phyloP scores from a whole-genome alignment of 2,888 invertebrate species.

The Baronia brevicornis region DNA sequence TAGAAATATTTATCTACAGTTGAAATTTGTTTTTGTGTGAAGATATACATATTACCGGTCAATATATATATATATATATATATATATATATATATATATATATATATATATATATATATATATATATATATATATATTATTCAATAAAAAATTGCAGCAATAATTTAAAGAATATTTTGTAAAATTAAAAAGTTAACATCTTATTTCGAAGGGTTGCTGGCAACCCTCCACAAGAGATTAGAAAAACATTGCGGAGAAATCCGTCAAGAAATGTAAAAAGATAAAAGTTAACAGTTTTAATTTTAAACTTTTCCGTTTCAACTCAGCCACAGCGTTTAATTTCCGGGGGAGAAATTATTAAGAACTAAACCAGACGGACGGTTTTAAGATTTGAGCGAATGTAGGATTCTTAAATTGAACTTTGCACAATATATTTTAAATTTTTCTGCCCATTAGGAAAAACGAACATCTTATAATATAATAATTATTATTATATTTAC shows the following conservation, averaged over 20 bases:
- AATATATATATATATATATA: too few relatives aligned
- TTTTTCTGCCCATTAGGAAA: too few relatives aligned
- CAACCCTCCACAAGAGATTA: slow-evolving; percentile 2
- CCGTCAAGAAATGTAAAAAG: slow-evolving; percentile 43
- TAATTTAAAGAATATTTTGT: not conserved
- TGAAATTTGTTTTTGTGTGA: too few relatives aligned
- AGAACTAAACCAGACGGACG: slow-evolving; percentile 43
- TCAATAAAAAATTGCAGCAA: slow-evolving; percentile 1
- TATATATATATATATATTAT: too few relatives aligned
- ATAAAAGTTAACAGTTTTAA: slow-evolving; percentile 55
- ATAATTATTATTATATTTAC: too few relatives aligned
- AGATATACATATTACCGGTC: too few relatives aligned
- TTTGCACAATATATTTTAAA: too few relatives aligned
- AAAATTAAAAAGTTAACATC: not conserved
- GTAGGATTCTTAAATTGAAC: too few relatives aligned
- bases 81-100: too few relatives aligned
- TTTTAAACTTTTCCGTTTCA: slow-evolving; percentile 57
- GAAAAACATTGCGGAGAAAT: slow-evolving; percentile 33
- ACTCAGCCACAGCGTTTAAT: slow-evolving; percentile 58
- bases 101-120: too few relatives aligned
- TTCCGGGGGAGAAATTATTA: slow-evolving; percentile 60
- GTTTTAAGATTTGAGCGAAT: slow-evolving; percentile 38
- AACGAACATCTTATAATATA: too few relatives aligned
- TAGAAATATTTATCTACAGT: too few relatives aligned
- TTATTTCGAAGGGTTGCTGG: not conserved